Percentiles rank a stretch among this genome's conserved stretches.
These are phyloP conservation scores for Sipunculus nudus DNA, from an alignment of 2,888 invertebrate species.

Conservation along the genomic window DNA sequence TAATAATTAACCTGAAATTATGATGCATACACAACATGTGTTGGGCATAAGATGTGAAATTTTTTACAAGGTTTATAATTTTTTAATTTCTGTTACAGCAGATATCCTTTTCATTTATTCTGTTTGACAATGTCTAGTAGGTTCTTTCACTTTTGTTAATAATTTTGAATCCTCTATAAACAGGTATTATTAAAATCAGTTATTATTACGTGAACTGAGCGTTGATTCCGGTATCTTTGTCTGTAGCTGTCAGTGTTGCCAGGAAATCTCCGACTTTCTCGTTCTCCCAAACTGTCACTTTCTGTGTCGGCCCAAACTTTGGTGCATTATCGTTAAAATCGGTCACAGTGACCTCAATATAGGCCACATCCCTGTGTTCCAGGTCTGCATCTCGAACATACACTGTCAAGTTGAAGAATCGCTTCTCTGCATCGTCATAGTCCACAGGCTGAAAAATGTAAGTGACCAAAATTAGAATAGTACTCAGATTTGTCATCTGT, in stretches of 20 bases:
- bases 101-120: not conserved
- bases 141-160: not conserved
- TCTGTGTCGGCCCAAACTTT: conserved; percentile 84
- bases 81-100: not conserved
- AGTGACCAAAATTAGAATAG: not conserved
- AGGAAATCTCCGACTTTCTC: conserved; percentile 88
- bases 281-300: conserved; percentile 73
- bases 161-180: not conserved
- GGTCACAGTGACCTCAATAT: conserved; percentile 96
- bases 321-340: conserved; percentile 99
- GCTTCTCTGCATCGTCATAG: conserved; percentile 51
- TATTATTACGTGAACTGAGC: conserved; percentile 32
- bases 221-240: conserved; percentile 78
- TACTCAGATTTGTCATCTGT: no score
- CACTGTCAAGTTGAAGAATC: conserved; percentile 61
- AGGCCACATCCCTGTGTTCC: conserved; percentile 79
- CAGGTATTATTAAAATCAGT: not conserved
- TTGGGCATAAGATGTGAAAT: not conserved
- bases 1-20: no score
- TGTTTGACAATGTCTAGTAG: not conserved
- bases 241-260: conserved; percentile 93
- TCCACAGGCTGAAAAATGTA: conserved; percentile 53
- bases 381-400: conserved; percentile 56
- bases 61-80: not conserved
- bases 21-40: no score